Evolutionary conservation across 2,797 vertebrate genomes (phyloP).

Genomic region (Pseudomugil gertrudae): DNA sequence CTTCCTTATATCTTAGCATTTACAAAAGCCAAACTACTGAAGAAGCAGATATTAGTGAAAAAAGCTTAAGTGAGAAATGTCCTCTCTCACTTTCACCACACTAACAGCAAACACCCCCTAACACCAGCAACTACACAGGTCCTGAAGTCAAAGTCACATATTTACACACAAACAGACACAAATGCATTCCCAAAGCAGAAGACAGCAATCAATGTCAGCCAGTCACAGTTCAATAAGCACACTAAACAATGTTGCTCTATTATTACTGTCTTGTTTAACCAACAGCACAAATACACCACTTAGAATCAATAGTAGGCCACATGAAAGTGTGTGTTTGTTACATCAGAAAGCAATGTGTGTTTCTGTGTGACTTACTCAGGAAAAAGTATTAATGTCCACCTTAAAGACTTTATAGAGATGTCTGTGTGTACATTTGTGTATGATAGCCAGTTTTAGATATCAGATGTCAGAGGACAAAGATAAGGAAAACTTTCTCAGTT

Average conservation of each 20-base stretch:
- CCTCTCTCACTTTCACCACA: slow-evolving; percentile 14
- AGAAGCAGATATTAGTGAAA: slow-evolving; percentile 12
- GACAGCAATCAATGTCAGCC: slow-evolving; percentile 72
- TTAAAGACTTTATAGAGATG: slow-evolving; percentile 55
- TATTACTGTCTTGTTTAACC: slow-evolving; percentile 80
- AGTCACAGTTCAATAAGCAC: slow-evolving; percentile 77
- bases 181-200: slow-evolving; percentile 45
- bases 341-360: slow-evolving; percentile 12
- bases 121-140: neutral
- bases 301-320: slow-evolving; percentile 68
- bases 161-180: slow-evolving; percentile 30
- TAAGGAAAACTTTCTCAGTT: no score
- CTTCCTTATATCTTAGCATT: neutral
- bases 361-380: slow-evolving; percentile 36
- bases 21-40: slow-evolving; percentile 5
- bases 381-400: slow-evolving; percentile 73
- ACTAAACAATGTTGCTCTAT: slow-evolving; percentile 76
- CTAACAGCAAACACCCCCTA: slow-evolving; percentile 15
- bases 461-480: slow-evolving; percentile 11
- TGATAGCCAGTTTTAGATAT: slow-evolving; percentile 34
- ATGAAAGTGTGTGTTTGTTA: slow-evolving; percentile 26
- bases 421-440: slow-evolving; percentile 2
- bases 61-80: slow-evolving; percentile 1
- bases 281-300: slow-evolving; percentile 69
- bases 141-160: slow-evolving; percentile 15